Evolutionary conservation across 2,797 vertebrate species (phyloP), one percentile per base, ranked within the genome.

Genomic region (Halcyon badia): DNA sequence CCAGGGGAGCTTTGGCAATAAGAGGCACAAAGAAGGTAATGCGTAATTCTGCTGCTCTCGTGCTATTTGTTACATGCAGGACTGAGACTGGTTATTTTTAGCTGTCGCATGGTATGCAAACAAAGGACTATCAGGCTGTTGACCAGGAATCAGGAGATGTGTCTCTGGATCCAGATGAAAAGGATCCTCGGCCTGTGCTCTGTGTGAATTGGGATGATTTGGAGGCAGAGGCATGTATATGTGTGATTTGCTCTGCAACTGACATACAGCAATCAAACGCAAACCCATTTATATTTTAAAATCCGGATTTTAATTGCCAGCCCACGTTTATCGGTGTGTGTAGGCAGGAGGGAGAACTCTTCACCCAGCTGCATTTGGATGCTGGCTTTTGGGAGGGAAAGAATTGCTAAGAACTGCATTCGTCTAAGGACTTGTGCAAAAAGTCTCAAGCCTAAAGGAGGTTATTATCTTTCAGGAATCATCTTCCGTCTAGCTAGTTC

Each of bases 291-390:
- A 25, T 79, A 60, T 54, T 70, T 91, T 70, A 57, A 92, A 87
- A 94, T 87, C 87, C 44, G 58, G 91, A 52, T 88, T 78, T 90
- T 90, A 96, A 94, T 94, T 94, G 89, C 24, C 54, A 94, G 60
- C 95, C 91, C 87, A 94, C 84, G 3, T 84, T 81, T 90, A 52
- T 58, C 94, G 83, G 77, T 14, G 49, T 48, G 87, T 52, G 90
- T 84, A 58, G 94, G 93, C 91, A 84, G 94, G 44, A 88, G 78
- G 95, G 89, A 95, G 94, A 92, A 83, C 93, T 94, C 81, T 79
- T 94, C 78, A 94, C 87, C 81, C 92, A 84, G 91, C 81, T 93
- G 65, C 83, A 5, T 30, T 58, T 37, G 86, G 77, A 56, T 92
- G 86, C 57, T 70, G 80, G 5, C 52, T 92, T 69, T 33, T 5